phyloP scores from a whole-genome alignment of 2,797 vertebrate species.

The Xenopus petersii region DNA sequence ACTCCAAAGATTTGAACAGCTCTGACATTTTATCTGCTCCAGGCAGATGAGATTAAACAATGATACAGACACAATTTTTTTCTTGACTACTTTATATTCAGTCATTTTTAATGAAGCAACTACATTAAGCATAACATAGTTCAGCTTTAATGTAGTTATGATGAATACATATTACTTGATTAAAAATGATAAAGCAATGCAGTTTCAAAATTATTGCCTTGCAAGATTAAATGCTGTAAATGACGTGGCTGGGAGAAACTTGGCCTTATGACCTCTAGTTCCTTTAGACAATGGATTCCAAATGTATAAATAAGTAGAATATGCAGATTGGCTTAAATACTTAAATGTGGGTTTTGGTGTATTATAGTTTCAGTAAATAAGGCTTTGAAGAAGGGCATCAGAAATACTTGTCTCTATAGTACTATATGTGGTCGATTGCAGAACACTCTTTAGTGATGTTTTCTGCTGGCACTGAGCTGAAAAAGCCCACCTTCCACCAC shows the following conservation, averaged over 20 bases:
- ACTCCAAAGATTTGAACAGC: constrained; percentile 43
- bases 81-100: constrained; percentile 62
- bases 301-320: constrained; percentile 3
- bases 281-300: constrained; percentile 49
- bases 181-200: constrained; percentile 62
- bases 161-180: constrained; percentile 62
- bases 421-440: too few relatives aligned
- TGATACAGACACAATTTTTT: constrained; percentile 59
- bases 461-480: too few relatives aligned
- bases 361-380: too few relatives aligned
- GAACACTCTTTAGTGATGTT: too few relatives aligned
- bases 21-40: constrained; percentile 52
- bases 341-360: too few relatives aligned
- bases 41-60: constrained; percentile 59
- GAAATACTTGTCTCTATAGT: too few relatives aligned
- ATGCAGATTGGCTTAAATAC: too few relatives aligned
- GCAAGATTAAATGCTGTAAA: constrained; percentile 58
- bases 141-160: constrained; percentile 59
- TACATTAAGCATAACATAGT: constrained; percentile 63
- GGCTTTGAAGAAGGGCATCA: too few relatives aligned
- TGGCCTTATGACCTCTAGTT: constrained; percentile 56
- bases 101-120: constrained; percentile 65
- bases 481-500: too few relatives aligned
- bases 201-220: constrained; percentile 51
- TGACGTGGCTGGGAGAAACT: constrained; percentile 55